phyloP scores from a whole-genome alignment of 2,888 invertebrate species.

The Brachypalpus laphriformis region DNA sequence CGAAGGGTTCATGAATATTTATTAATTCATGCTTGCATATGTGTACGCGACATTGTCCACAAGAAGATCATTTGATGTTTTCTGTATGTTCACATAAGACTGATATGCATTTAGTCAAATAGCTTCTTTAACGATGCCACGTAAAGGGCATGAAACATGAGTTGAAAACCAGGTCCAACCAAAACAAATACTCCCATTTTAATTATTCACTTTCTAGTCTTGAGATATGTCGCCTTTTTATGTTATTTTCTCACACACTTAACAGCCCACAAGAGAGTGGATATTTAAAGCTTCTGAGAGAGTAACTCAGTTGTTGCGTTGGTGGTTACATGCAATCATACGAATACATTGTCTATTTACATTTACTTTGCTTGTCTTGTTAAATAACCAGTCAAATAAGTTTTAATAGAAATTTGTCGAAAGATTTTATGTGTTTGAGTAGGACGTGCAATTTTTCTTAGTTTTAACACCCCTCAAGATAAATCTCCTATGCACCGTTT shows the following conservation, averaged over 20 bases:
- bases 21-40: slow-evolving; percentile 8
- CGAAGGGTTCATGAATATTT: slow-evolving; percentile 27
- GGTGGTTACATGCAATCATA: neutral
- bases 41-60: neutral
- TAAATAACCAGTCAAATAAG: too few relatives aligned
- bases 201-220: slow-evolving; percentile 9
- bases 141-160: neutral
- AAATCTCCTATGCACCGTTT: too few relatives aligned
- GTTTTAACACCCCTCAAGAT: too few relatives aligned
- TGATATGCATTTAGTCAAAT: neutral
- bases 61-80: neutral
- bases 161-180: neutral
- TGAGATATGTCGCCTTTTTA: neutral
- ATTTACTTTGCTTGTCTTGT: too few relatives aligned
- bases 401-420: too few relatives aligned
- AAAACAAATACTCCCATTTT: slow-evolving; percentile 6
- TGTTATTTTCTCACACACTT: neutral
- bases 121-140: neutral
- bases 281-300: neutral
- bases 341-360: too few relatives aligned
- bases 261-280: neutral
- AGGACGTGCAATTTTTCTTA: too few relatives aligned
- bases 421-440: too few relatives aligned
- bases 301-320: neutral
- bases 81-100: neutral